These are phyloP conservation scores for silkworm (Bombyx mori) DNA, from an alignment of 1,140 invertebrate species.

Conservation along the genomic window DNA sequence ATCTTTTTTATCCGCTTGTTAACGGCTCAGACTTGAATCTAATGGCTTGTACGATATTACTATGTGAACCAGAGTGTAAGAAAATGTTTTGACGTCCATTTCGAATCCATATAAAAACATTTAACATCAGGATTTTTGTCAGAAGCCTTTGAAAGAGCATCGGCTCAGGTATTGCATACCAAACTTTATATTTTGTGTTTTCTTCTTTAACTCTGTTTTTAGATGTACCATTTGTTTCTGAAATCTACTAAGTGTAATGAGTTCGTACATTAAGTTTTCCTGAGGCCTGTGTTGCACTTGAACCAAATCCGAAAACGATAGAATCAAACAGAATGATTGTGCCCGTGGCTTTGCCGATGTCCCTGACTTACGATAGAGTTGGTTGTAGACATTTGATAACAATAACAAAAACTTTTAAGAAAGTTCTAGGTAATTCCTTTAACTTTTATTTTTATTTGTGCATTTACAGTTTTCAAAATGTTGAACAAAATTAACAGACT, in stretches of 20 bases:
- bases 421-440: background rate
- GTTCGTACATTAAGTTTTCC: background rate
- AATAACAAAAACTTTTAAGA: background rate
- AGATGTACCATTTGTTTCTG: too few relatives aligned
- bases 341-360: too few relatives aligned
- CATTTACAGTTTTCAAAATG: constrained; percentile 10
- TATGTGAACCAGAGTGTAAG: constrained; percentile 42
- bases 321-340: too few relatives aligned
- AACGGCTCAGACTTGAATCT: constrained; percentile 25
- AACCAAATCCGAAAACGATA: too few relatives aligned
- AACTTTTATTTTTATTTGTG: constrained; percentile 4
- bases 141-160: constrained; percentile 23
- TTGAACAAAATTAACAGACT: constrained; percentile 1
- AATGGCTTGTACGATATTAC: constrained; percentile 45
- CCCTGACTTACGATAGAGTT: too few relatives aligned
- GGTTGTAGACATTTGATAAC: too few relatives aligned
- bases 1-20: constrained; percentile 33
- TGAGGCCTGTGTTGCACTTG: too few relatives aligned
- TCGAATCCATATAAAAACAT: constrained; percentile 43
- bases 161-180: constrained; percentile 11
- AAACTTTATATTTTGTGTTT: too few relatives aligned
- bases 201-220: too few relatives aligned
- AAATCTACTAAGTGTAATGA: background rate
- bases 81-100: constrained; percentile 49
- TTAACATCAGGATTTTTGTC: constrained; percentile 12